Evolutionary conservation across 2,113 vertebrate genomes (phyloP).

Genomic region (Octodon degus): DNA sequence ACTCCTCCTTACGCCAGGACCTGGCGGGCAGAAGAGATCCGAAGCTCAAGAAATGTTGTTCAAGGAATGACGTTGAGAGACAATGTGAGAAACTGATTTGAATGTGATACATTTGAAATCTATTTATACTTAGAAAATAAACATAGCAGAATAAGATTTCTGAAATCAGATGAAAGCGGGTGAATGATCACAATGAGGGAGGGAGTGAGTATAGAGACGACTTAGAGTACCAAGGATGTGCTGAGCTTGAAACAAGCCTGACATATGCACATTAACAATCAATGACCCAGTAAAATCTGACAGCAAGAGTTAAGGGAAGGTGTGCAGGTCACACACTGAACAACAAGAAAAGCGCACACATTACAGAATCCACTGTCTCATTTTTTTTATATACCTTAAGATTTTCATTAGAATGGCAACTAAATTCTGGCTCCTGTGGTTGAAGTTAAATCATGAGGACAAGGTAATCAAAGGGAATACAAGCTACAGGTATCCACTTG

Average conservation of each 20-base stretch:
- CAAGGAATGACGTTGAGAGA: background rate
- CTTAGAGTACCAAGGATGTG: background rate
- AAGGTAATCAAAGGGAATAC: background rate
- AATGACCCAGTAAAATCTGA: background rate
- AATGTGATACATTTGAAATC: constrained; percentile 17
- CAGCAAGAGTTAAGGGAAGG: background rate
- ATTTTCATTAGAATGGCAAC: background rate
- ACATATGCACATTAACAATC: background rate
- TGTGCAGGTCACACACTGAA: background rate
- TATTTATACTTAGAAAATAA: constrained; percentile 52
- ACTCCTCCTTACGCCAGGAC: background rate
- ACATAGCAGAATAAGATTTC: constrained; percentile 22
- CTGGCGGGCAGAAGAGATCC: background rate
- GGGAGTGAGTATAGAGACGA: background rate
- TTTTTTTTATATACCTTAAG: background rate
- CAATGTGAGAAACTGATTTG: background rate
- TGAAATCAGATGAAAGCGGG: constrained; percentile 10
- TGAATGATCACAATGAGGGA: background rate
- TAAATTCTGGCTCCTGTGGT: background rate
- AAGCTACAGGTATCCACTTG: background rate
- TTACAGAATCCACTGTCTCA: background rate
- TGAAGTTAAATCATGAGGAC: background rate
- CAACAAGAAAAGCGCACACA: background rate
- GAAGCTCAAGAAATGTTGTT: constrained; percentile 33
- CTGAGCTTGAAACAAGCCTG: background rate